Base-by-base conservation (phyloP, 1,140 invertebrate species). In the Aphidius ervi region DNA sequence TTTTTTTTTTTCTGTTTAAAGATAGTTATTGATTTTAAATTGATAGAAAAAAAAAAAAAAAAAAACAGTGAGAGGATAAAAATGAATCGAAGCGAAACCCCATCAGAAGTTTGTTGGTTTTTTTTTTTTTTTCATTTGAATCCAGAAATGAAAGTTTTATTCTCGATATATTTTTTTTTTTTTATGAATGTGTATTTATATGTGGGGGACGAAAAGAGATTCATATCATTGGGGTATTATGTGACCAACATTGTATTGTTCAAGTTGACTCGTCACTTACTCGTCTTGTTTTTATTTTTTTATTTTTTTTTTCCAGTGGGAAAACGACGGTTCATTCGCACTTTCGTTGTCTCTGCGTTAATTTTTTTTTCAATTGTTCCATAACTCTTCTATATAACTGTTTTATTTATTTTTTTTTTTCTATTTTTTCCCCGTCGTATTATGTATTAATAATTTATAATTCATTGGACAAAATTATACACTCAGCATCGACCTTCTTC, bases 221-320 rank as follows among this genome's bases (percentile, higher is more conserved):
- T 39, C 16, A 9, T 43, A 58, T 58, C 57, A 42, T 5, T 8
- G 46, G 41, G 48, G 57, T 58, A 58, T 58, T 58, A 58, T 58
- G 57, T 58, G 47, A 47, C 57, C 46, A 50, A 50, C 57, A 47
- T 16, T 49, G 57, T 58, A 58, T 58, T 58, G 57, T 58, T 58
- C 47, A 58, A 48, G 52, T 54, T 42, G 52, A 54, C 40, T 54
- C 9, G 10, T 6, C 52, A 9, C 9, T 5, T 7, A 6, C 16
- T 16, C 16, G 16, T 16, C 16, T 23, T 49, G 49, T 23, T 16
- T 31, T 7, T 37, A 5, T 7, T 6, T 16, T 16, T 16, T 16
- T 16, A 16, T 16, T 16, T 16, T 16, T 16, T 16, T 16, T 16
- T 16, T 9, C 8, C 47, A 47, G 48, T 58, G 57, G 47, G 57